Base-by-base conservation (phyloP, 2,113 vertebrate species). In the Phaethon lepturus region DNA sequence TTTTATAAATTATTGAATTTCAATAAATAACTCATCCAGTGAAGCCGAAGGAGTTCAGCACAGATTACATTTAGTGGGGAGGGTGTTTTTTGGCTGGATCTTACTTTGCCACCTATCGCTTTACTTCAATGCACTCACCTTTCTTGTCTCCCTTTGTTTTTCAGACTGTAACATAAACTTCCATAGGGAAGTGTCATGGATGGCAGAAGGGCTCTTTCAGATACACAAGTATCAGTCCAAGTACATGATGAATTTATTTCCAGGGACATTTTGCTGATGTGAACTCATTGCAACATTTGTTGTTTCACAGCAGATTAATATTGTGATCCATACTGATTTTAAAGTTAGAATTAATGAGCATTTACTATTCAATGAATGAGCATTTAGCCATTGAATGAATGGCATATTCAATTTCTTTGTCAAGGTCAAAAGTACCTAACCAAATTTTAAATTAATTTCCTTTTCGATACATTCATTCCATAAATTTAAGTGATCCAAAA, bases 201-300 rank as follows among this genome's bases (percentile, higher is more conserved):
- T 95, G 55, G 74, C 74, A 92, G 56, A 92, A 96, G 45, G 60
- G 64, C 56, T 91, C 68, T 81, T 78, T 93, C 80, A 94, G 79
- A 94, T 38, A 78, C 58, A 82, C 49, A 95, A 78, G 4, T 81
- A 81, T 87, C 60, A 78, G 62, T 75, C 42, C 84, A 87, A 91
- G 64, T 73, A 47, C 13, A 64, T 28, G 35, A 86, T 33, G 17
- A 94, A 81, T 94, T 85, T 79, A 86, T 45, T 93, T 90, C 69
- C 66, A 85, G 19, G 58, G 35, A 45, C 74, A 47, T 91, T 94
- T 84, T 85, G 26, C 71, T 93, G 66, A 75, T 82, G 35, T 58
- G 67, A 94, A 83, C n/a, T 93, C 67, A 73, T 33, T 53, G 63
- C 79, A 86, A 59, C 68, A 83, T 90, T 71, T 44, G 19, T 79